Percentiles rank a stretch among this genome's conserved stretches.
These are phyloP conservation scores for Apostichopus californicus DNA, from an alignment of 35 echinoderm and acorn worm species.

Conservation along the genomic window DNA sequence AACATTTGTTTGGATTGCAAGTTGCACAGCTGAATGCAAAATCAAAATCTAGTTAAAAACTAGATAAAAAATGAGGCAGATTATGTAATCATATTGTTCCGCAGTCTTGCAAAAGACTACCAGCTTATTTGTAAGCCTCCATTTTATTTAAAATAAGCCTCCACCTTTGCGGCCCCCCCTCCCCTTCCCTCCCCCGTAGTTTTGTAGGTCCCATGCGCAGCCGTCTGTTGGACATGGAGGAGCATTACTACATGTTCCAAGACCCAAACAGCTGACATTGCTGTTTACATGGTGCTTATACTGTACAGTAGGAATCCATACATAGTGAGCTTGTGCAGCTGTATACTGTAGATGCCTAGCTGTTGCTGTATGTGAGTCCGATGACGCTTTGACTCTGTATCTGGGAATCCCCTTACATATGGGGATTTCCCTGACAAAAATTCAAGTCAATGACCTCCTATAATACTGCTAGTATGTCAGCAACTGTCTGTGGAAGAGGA, in stretches of 20 bases:
- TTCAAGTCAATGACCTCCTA: slow-evolving; percentile 25
- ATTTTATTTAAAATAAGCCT: too few relatives aligned
- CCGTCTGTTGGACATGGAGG: too few relatives aligned
- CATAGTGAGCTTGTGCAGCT: background rate
- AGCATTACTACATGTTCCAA: background rate
- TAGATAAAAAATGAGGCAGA: too few relatives aligned
- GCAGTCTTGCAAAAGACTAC: too few relatives aligned
- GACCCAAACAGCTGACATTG: background rate
- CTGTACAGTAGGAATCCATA: background rate
- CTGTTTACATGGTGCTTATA: background rate
- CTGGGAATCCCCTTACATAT: slow-evolving; percentile 29
- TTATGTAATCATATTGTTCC: too few relatives aligned
- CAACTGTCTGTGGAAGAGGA: background rate
- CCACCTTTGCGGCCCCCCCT: too few relatives aligned
- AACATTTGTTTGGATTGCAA: too few relatives aligned
- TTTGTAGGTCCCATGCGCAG: too few relatives aligned
- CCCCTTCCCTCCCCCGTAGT: too few relatives aligned
- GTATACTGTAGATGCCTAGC: background rate
- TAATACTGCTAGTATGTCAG: background rate
- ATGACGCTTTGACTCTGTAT: background rate
- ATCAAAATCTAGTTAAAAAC: too few relatives aligned
- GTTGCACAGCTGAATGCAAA: too few relatives aligned
- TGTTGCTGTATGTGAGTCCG: background rate
- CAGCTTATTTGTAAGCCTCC: too few relatives aligned
- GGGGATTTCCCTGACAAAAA: slow-evolving; percentile 1